Evolutionary conservation across 2,888 invertebrate species (phyloP), one percentile per base, ranked within the genome.

Genomic region (Hydraecia micacea): DNA sequence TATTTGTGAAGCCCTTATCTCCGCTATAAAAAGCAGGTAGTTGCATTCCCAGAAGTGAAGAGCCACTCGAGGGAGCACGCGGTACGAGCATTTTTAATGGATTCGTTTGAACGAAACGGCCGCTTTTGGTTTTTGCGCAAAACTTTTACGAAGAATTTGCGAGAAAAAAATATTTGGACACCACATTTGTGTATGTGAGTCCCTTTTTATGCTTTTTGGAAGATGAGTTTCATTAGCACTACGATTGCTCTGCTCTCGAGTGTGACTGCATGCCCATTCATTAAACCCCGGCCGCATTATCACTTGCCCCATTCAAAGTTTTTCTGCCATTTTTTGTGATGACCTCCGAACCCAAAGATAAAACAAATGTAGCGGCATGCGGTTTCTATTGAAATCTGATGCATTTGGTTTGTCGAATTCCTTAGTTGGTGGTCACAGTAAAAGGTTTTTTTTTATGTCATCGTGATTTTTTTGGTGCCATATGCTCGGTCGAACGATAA

Each of bases 11-110:
- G 91, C 90, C 91, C 92, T 93, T 94, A 95, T 95, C 93, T 93
- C 85, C 68, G 87, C 91, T 93, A 94, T 94, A 95, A 95, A 95
- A 94, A 95, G 94, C 96, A 96, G 96, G 96, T 96, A 96, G 96
- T 93, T 93, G 93, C 92, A 93, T 96, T 96, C 96, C 92, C 92
- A 93, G 95, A 95, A 95, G 87, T 85, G 89, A 92, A 89, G 93
- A 90, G 91, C 92, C 92, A 92, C 93, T 94, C 90, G 93, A 94
- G 91, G 90, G 88, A 88, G 89, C 88, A 88, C 86, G 84, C 87
- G 87, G 88, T 83, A 84, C 80, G 86, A 88, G 90, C 86, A 88
- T 89, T 92, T 92, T 92, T 93, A 93, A 93, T 93, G 92, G 91
- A 81, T 90, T 89, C 86, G 88, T 91, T 91, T 90, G 85, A 90